Evolutionary conservation across 2,797 vertebrate genomes (phyloP).

Genomic region (Sandelia bainsii): DNA sequence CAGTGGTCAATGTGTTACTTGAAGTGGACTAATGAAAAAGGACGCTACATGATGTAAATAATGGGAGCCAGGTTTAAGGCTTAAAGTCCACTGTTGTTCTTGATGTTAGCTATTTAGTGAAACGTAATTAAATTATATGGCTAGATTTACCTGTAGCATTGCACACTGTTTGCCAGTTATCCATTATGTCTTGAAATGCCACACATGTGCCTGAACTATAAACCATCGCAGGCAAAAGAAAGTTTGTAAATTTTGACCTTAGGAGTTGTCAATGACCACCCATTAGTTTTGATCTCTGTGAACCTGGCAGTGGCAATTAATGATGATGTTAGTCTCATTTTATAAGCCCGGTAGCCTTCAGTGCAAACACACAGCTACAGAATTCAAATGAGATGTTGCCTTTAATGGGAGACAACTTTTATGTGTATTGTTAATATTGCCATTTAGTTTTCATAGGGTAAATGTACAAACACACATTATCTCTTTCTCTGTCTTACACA

Average conservation of each 20-base stretch:
- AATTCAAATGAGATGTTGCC: not conserved
- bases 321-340: not conserved
- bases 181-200: not conserved
- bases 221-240: not conserved
- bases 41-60: conserved; percentile 46
- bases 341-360: not conserved
- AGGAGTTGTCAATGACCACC: not conserved
- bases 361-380: not conserved
- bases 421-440: conserved; percentile 18
- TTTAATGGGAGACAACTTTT: conserved; percentile 16
- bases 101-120: conserved; percentile 14
- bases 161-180: conserved; percentile 16
- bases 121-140: conserved; percentile 22
- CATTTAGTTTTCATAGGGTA: conserved; percentile 15
- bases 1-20: conserved; percentile 6
- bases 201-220: not conserved
- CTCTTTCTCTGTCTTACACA: not conserved
- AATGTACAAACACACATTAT: conserved; percentile 19
- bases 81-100: conserved; percentile 15
- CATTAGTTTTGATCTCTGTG: not conserved
- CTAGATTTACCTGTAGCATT: conserved; percentile 10
- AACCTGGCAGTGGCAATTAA: not conserved
- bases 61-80: conserved; percentile 7
- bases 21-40: conserved; percentile 29
- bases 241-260: not conserved